phyloP scores from a whole-genome alignment of 2,888 invertebrate genomes.

The Rhorus exstirpatorius region DNA sequence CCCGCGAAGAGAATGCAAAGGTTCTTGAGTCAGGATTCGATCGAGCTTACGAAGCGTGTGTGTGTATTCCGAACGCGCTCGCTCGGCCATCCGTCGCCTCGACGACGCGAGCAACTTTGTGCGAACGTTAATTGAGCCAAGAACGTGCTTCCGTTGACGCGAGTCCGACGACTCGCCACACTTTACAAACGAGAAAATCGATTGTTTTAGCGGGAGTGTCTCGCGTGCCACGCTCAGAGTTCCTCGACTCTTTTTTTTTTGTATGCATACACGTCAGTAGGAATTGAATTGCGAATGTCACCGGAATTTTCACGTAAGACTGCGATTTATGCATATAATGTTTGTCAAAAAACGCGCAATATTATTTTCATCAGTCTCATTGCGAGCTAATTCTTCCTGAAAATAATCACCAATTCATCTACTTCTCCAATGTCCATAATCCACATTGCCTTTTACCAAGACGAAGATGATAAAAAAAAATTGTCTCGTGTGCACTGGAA shows the following conservation, averaged over 20 bases:
- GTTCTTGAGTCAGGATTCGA: neutral
- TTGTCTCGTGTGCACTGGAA: slow-evolving; percentile 1
- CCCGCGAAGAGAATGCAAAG: slow-evolving; percentile 34
- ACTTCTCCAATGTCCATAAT: no score
- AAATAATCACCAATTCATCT: neutral
- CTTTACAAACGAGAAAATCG: slow-evolving; percentile 59
- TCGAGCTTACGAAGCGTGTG: neutral
- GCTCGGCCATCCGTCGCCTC: neutral
- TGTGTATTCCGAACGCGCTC: slow-evolving; percentile 41
- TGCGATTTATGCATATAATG: no score
- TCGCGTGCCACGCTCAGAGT: slow-evolving; percentile 16
- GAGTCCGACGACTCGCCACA: slow-evolving; percentile 34
- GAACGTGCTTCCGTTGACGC: slow-evolving; percentile 53
- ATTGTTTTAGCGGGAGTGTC: slow-evolving; percentile 34
- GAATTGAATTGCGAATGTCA: neutral
- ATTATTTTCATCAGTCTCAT: no score
- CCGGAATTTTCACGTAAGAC: no score
- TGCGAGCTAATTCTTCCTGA: neutral
- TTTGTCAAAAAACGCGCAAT: no score
- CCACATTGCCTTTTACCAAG: no score
- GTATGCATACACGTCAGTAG: neutral
- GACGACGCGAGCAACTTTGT: slow-evolving; percentile 48
- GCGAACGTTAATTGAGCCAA: slow-evolving; percentile 60
- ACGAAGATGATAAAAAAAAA: neutral
- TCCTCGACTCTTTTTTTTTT: slow-evolving; percentile 3